phyloP scores from a whole-genome alignment of 2,113 vertebrate genomes.

The Pteronura brasiliensis region DNA sequence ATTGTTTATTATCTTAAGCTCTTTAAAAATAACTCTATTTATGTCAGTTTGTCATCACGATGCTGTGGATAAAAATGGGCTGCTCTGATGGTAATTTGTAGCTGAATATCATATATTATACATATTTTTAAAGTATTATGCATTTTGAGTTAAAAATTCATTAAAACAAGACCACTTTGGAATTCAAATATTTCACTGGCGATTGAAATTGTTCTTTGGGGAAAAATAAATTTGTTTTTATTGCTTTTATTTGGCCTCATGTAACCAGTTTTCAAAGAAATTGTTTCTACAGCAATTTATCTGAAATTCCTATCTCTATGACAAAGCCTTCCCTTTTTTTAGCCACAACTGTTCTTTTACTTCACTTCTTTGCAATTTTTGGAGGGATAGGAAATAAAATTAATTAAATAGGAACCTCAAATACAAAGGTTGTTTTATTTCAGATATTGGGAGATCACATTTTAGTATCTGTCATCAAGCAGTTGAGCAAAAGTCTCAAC shows the following conservation, averaged over 20 bases:
- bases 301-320: not conserved
- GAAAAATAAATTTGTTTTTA: not conserved
- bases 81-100: not conserved
- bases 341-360: not conserved
- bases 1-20: not conserved
- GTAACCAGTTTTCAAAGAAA: not conserved
- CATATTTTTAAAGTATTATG: constrained; percentile 22
- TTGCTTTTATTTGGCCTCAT: not conserved
- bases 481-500: not conserved
- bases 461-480: not conserved
- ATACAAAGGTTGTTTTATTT: not conserved
- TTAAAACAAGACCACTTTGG: not conserved
- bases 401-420: not conserved
- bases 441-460: not conserved
- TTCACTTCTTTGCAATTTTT: not conserved
- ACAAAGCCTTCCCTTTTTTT: not conserved
- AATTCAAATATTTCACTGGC: not conserved
- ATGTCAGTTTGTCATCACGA: not conserved
- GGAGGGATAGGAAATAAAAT: not conserved
- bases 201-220: not conserved
- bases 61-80: not conserved
- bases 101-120: not conserved
- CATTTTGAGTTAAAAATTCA: not conserved
- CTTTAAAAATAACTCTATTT: not conserved
- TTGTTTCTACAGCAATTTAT: not conserved